Conservation (phyloP, 2,888 invertebrate species). For the Orthonevra nobilis region DNA sequence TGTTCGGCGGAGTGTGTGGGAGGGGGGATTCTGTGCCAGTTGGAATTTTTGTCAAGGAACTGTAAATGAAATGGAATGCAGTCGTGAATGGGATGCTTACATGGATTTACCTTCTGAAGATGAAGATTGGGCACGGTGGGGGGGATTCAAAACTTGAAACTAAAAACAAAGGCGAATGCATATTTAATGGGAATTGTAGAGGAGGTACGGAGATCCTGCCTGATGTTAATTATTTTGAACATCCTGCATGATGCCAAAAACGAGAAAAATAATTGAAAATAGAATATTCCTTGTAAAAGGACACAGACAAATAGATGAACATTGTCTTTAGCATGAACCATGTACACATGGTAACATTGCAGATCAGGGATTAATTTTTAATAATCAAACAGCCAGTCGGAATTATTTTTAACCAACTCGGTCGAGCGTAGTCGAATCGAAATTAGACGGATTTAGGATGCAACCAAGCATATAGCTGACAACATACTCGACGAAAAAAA, state of each 20-base stretch:
- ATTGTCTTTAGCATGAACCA: conserved; percentile 16
- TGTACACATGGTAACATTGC: background rate
- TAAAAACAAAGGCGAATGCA: conserved; percentile 62
- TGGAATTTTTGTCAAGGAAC: conserved; percentile 67
- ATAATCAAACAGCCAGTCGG: conserved; percentile 46
- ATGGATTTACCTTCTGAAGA: conserved; percentile 24
- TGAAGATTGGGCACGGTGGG: conserved; percentile 9
- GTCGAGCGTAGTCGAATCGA: conserved; percentile 21
- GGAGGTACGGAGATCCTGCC: conserved; percentile 12
- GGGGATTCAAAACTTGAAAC: background rate
- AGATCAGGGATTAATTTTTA: conserved; percentile 60
- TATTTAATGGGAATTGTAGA: conserved; percentile 38
- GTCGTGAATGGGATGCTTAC: background rate
- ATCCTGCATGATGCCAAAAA: conserved; percentile 64
- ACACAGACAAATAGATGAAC: conserved; percentile 34
- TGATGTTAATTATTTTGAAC: conserved; percentile 67
- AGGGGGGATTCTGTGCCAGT: conserved; percentile 43
- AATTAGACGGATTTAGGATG: conserved; percentile 10
- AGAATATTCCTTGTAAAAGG: conserved; percentile 26
- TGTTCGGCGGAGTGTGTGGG: background rate
- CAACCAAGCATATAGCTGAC: conserved; percentile 21
- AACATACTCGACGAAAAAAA: too few relatives aligned
- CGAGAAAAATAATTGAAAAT: background rate
- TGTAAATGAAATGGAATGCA: conserved; percentile 64
- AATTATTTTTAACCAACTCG: conserved; percentile 3